Evolutionary conservation across 2,113 vertebrate genomes (phyloP).

Genomic region (Prunella fulvescens): DNA sequence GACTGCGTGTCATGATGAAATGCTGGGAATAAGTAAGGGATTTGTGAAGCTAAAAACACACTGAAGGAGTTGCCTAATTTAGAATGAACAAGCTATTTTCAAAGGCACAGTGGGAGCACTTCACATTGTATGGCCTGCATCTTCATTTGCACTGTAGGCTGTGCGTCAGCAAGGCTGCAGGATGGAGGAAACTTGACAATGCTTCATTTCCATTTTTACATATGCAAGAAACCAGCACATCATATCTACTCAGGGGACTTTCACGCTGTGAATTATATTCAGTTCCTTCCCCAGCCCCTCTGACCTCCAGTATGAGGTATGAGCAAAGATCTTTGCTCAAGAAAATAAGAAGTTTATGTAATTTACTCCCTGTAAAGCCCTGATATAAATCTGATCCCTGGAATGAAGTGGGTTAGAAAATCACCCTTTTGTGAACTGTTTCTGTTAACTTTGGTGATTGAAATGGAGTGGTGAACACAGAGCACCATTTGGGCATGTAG

Average conservation of each 20-base stretch:
- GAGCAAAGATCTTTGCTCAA: background rate
- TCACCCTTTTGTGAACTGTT: background rate
- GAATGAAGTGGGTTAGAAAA: background rate
- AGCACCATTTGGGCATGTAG: background rate
- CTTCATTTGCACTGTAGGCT: background rate
- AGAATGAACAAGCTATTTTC: constrained; percentile 9
- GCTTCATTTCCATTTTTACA: constrained; percentile 11
- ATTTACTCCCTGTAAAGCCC: background rate
- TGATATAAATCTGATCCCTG: background rate
- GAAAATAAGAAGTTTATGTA: background rate
- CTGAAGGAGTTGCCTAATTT: constrained; percentile 8
- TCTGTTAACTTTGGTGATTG: background rate
- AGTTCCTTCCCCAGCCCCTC: background rate
- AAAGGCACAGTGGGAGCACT: background rate
- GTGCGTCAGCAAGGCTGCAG: background rate
- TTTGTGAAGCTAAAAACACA: background rate
- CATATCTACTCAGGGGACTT: background rate
- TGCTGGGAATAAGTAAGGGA: background rate
- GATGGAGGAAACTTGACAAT: background rate
- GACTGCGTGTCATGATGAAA: background rate
- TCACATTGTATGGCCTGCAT: background rate
- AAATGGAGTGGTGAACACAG: background rate
- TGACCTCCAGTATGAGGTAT: background rate
- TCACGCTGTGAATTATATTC: background rate
- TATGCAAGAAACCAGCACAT: background rate